These are phyloP conservation scores for Falco cherrug DNA, from an alignment of 2,797 vertebrate species.

Conservation along the genomic window DNA sequence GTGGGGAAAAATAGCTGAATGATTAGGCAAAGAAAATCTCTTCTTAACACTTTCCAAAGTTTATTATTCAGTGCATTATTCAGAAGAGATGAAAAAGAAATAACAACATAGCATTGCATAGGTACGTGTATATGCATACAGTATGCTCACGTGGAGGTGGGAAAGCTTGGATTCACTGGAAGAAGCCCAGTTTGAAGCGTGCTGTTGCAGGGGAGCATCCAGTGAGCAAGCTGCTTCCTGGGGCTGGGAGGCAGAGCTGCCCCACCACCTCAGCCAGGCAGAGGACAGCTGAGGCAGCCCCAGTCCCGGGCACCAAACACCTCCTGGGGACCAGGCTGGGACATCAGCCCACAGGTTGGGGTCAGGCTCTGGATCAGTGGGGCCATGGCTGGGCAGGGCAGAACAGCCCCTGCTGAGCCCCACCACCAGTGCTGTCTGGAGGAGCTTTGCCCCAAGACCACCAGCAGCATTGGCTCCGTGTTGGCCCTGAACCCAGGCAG, in stretches of 20 bases:
- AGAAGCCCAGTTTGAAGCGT: not conserved
- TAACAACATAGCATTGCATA: not conserved
- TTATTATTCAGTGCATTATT: not conserved
- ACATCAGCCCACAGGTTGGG: fast-evolving
- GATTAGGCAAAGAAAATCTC: not conserved
- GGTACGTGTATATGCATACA: not conserved
- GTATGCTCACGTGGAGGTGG: not conserved
- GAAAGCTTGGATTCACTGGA: conserved; percentile 27
- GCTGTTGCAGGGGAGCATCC: not conserved
- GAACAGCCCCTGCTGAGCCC: not conserved
- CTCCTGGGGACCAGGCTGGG: not conserved
- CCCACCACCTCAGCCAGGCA: not conserved
- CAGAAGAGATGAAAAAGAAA: not conserved
- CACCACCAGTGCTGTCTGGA: not conserved
- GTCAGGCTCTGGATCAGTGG: not conserved
- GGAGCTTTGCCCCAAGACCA: not conserved
- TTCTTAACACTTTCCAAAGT: not conserved
- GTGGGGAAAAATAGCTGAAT: not conserved
- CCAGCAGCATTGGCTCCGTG: not conserved
- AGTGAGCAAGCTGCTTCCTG: not conserved
- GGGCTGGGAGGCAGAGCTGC: not conserved
- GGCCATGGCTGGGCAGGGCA: not conserved
- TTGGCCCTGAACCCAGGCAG: not conserved
- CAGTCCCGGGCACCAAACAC: fast-evolving
- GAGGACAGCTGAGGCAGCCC: not conserved